These are phyloP conservation scores for Phoebastria nigripes DNA, from an alignment of 2,797 vertebrate species.

Conservation along the genomic window DNA sequence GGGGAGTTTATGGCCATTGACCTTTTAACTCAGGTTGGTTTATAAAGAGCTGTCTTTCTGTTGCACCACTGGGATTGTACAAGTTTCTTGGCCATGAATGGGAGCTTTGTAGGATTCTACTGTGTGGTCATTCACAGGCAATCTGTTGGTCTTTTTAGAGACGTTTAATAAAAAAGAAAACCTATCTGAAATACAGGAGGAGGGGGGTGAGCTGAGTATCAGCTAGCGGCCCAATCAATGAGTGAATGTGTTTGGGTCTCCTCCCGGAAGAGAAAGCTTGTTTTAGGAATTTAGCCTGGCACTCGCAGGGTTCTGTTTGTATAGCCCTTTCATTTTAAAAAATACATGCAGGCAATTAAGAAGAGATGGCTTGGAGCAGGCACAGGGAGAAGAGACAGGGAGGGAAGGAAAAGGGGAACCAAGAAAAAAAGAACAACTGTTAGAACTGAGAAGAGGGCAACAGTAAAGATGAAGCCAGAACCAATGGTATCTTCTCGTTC, in stretches of 20 bases:
- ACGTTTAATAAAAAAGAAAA: constrained; percentile 63
- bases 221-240: constrained; percentile 59
- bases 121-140: constrained; percentile 74
- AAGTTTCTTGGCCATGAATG: constrained; percentile 68
- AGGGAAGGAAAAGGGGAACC: not conserved
- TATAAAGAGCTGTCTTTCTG: constrained; percentile 68
- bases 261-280: constrained; percentile 50
- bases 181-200: constrained; percentile 44
- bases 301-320: constrained; percentile 22
- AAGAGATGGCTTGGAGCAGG: constrained; percentile 10
- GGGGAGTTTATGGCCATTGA: constrained; percentile 48
- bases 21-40: constrained; percentile 69
- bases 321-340: constrained; percentile 53
- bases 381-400: constrained; percentile 9
- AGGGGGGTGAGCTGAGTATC: constrained; percentile 56
- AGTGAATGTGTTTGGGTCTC: constrained; percentile 57
- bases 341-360: constrained; percentile 25
- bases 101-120: constrained; percentile 73
- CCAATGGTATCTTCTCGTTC: not conserved
- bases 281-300: constrained; percentile 54
- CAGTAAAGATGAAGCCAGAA: not conserved
- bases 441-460: not conserved
- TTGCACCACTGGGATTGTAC: constrained; percentile 40
- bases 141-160: constrained; percentile 69
- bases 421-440: not conserved